Conservation (phyloP, 1,140 invertebrate species). For the Drosophila tani region DNA sequence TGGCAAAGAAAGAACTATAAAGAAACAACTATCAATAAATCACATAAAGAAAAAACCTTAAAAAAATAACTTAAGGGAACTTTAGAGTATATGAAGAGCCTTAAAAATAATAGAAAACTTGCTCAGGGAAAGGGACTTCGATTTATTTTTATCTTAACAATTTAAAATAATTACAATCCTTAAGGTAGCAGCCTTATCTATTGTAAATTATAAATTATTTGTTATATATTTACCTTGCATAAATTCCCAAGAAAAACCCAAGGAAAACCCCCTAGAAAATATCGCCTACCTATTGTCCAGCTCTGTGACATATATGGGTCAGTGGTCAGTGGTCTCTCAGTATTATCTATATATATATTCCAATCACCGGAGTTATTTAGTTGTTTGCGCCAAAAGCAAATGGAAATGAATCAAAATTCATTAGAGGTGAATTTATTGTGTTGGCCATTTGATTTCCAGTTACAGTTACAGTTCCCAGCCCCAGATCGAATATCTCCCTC, state of each 20-base stretch:
- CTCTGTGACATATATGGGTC: constrained; percentile 25
- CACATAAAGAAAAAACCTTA: background rate
- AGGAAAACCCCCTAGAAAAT: constrained; percentile 4
- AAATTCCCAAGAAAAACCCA: background rate
- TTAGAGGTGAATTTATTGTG: constrained; percentile 79
- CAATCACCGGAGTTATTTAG: constrained; percentile 61
- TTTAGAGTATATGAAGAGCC: background rate
- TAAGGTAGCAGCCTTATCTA: background rate
- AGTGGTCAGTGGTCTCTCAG: background rate
- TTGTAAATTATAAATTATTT: background rate
- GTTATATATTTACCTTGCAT: background rate
- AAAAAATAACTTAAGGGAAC: background rate
- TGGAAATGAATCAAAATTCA: constrained; percentile 81
- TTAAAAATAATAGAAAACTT: too few species aligned
- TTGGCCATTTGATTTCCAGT: constrained; percentile 54
- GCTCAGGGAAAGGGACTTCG: too few species aligned
- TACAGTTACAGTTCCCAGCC: constrained; percentile 1
- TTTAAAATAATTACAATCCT: too few species aligned
- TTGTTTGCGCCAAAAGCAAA: constrained; percentile 72
- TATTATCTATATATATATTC: background rate
- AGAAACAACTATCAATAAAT: background rate
- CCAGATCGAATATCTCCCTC: constrained; percentile 49
- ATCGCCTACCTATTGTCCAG: constrained; percentile 1
- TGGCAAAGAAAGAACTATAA: background rate
- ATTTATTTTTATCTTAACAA: too few species aligned